Evolutionary conservation across 2,888 invertebrate species (phyloP), one percentile per base, ranked within the genome.

Genomic region (Tholera decimalis): DNA sequence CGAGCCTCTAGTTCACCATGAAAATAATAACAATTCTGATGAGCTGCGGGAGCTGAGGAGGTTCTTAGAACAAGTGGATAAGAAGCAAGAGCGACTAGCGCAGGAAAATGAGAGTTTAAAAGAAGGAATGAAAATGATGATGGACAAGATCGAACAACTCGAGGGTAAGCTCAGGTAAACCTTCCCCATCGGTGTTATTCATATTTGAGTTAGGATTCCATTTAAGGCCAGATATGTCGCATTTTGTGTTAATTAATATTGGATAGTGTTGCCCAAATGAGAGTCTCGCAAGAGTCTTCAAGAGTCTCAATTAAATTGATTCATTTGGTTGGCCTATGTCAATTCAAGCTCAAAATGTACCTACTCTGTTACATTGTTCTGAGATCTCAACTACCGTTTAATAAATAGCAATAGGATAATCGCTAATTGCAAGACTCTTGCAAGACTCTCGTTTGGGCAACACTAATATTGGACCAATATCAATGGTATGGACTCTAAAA

Each of bases 151-250:
- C 15, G 90, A 90, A 51, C 90, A 91, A 73, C 87, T 95, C 74
- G 94, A 94, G 85, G 84, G 81, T 83, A 92, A 91, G 83, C 79
- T 93, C 68, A 93, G 92, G 95, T 95, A 92, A 87, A 79, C 55
- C 71, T 67, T 62, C 49, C 7, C 39, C 20, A 30, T 28, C 55
- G 50, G 71, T 53, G 51, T 26, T 71, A 49, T 22, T 70, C 43
- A 35, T 35, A 46, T 39, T 43, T 18, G 15, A 47, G 18, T 28
- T 37, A 24, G 5, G 9, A 6, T 37, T n/a, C 35, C 6, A 22
- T 13, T 13, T 20, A 62, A 37, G 5, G 28, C 22, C 33, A 20
- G 0, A 35, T 15, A 30, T 39, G 35, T 18, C 1, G 6, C n/a
- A 9, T 18, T 1, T 43, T 30, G 11, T 55, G 11, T 30, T 15